Evolutionary conservation across 1,140 invertebrate genomes (phyloP).

Genomic region (Brachionus rotundiformis): DNA sequence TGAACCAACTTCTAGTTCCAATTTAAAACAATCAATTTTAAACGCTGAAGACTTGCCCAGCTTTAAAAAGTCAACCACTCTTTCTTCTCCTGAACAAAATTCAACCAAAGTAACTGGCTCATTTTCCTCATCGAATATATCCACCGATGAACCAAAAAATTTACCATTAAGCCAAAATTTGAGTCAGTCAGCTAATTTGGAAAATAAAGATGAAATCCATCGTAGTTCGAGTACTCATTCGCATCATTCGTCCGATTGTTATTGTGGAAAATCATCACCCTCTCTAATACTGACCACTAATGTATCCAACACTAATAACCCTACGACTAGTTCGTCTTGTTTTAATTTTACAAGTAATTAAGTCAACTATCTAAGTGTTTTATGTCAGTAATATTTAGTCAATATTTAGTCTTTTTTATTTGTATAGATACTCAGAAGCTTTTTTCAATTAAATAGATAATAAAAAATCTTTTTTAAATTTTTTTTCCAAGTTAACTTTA

Average conservation of each 20-base stretch:
- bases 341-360: conserved; percentile 18
- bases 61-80: conserved; percentile 2
- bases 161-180: neutral
- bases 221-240: conserved; percentile 22
- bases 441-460: too few species aligned
- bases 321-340: neutral
- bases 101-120: neutral
- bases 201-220: neutral
- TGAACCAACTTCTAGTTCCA: neutral
- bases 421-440: neutral
- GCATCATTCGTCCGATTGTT: conserved; percentile 47
- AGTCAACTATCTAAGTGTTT: neutral
- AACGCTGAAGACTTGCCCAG: conserved; percentile 49
- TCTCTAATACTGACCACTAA: neutral
- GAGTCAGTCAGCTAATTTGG: neutral
- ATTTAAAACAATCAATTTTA: neutral
- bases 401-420: neutral
- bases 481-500: too few species aligned
- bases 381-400: neutral
- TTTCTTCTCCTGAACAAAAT: neutral
- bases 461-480: too few species aligned
- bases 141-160: neutral
- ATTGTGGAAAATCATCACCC: conserved; percentile 46
- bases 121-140: neutral
- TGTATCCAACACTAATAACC: neutral